phyloP scores from a whole-genome alignment of 2,113 vertebrate genomes.

The Menidia beryllina region DNA sequence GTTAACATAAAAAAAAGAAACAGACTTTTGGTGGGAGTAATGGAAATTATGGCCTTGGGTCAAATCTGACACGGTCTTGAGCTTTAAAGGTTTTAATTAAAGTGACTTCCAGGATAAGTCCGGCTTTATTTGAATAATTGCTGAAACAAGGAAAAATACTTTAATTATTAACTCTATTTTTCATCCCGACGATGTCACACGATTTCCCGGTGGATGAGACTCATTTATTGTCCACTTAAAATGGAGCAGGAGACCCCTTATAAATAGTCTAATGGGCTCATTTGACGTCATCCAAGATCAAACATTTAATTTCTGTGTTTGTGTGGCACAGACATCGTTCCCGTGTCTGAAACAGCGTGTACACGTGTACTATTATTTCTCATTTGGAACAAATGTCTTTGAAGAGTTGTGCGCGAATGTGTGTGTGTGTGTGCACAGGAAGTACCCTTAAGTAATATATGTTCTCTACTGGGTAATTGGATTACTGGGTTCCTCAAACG shows the following conservation, averaged over 20 bases:
- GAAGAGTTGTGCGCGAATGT: conserved; percentile 54
- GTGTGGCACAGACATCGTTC: conserved; percentile 30
- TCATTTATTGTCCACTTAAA: conserved; percentile 6
- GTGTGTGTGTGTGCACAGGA: conserved; percentile 29
- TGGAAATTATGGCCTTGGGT: no score
- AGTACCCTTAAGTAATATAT: conserved; percentile 72
- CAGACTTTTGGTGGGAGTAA: no score
- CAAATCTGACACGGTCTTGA: no score
- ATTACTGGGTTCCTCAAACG: conserved; percentile 77
- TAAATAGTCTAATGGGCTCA: conserved; percentile 14
- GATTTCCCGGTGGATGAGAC: neutral
- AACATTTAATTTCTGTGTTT: conserved; percentile 27
- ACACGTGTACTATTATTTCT: conserved; percentile 41
- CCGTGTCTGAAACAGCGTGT: conserved; percentile 58
- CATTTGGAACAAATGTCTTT: conserved; percentile 62
- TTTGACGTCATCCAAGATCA: conserved; percentile 41
- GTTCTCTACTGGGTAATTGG: conserved; percentile 75
- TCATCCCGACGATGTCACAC: neutral
- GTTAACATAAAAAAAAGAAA: no score
- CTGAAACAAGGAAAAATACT: neutral
- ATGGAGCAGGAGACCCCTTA: neutral
- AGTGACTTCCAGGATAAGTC: neutral
- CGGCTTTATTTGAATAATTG: neutral
- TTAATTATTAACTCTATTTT: neutral
- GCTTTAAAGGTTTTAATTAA: neutral